Conservation (phyloP, 2,797 vertebrate species). For the Psittacula echo region DNA sequence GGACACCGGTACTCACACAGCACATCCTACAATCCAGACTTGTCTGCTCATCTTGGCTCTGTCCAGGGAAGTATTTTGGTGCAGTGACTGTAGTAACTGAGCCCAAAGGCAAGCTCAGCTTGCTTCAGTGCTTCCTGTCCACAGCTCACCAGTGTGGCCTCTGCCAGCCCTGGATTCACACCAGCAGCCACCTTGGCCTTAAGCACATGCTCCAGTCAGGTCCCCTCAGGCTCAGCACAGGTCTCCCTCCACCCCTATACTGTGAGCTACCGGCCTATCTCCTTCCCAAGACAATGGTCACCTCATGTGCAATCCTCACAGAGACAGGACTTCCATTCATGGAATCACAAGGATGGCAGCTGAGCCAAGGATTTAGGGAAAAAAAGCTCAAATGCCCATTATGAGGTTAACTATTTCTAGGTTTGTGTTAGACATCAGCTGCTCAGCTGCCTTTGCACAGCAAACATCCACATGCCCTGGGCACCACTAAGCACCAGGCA, state of each 20-base stretch:
- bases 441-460: neutral
- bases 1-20: neutral
- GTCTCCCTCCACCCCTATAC: neutral
- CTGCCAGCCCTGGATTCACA: neutral
- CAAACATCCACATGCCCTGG: accelerated
- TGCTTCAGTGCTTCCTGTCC: neutral
- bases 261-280: neutral
- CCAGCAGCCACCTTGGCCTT: neutral
- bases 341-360: neutral
- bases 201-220: neutral
- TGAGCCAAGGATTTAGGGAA: neutral
- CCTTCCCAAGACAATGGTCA: neutral
- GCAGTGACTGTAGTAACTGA: neutral
- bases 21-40: neutral
- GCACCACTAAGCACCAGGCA: accelerated
- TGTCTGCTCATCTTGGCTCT: neutral
- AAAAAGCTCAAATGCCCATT: neutral
- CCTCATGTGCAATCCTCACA: neutral
- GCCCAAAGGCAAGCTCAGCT: neutral
- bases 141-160: neutral
- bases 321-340: neutral
- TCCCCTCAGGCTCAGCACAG: neutral
- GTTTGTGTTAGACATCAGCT: neutral
- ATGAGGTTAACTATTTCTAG: neutral
- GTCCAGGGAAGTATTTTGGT: neutral